Evolutionary conservation across 2,888 invertebrate genomes (phyloP).

Genomic region (Stratiomys singularior): DNA sequence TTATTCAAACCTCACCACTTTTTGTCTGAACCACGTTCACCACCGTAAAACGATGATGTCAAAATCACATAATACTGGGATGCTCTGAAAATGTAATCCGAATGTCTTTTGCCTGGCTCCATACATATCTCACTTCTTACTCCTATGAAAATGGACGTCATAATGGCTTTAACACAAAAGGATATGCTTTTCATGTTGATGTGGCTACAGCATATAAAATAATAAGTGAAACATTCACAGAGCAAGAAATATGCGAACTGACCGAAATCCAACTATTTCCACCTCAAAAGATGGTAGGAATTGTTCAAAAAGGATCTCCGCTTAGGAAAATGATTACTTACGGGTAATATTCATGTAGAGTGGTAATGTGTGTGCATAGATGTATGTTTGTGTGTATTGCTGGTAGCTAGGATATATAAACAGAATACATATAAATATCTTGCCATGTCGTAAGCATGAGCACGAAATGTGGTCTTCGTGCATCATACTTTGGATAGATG

Average conservation of each 20-base stretch:
- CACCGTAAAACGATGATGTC: not conserved
- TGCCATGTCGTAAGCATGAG: not conserved
- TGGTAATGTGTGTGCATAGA: not conserved
- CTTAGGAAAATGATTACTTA: constrained; percentile 72
- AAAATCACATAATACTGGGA: constrained; percentile 9
- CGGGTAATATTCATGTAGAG: constrained; percentile 66
- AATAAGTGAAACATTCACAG: constrained; percentile 72
- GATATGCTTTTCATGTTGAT: constrained; percentile 78
- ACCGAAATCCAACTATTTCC: constrained; percentile 72
- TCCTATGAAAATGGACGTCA: constrained; percentile 13
- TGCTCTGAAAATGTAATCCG: constrained; percentile 19
- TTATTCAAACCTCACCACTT: not conserved
- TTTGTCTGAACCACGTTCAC: not conserved
- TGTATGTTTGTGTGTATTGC: not conserved
- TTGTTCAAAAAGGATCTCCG: constrained; percentile 72
- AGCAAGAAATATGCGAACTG: constrained; percentile 75
- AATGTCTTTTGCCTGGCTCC: constrained; percentile 5
- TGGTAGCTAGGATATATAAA: not conserved
- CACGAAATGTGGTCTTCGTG: not conserved
- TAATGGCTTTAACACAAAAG: constrained; percentile 56
- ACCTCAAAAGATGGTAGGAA: constrained; percentile 69
- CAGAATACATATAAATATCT: not conserved
- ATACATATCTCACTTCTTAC: not conserved
- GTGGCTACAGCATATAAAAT: constrained; percentile 75
- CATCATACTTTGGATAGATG: not conserved